These are phyloP conservation scores for Helicoverpa armigera DNA, from an alignment of 1,140 invertebrate species.

Conservation along the genomic window DNA sequence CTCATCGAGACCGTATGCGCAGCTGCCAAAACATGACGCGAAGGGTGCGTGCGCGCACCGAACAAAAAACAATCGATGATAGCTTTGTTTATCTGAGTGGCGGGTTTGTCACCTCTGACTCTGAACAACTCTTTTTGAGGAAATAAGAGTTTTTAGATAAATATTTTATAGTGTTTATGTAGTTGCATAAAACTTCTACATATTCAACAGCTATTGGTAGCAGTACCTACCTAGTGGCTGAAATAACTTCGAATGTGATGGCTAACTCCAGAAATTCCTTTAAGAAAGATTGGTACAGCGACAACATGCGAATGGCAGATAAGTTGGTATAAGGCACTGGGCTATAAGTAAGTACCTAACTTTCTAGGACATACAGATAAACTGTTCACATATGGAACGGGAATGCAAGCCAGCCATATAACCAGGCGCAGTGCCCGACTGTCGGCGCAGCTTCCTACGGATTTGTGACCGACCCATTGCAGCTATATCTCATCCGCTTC, in stretches of 20 bases:
- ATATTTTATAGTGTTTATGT: no score
- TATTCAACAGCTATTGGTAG: no score
- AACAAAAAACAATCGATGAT: neutral
- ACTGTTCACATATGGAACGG: neutral
- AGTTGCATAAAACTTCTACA: no score
- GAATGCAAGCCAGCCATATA: conserved; percentile 9
- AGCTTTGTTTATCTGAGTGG: neutral
- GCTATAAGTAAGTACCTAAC: neutral
- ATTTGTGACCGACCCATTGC: neutral
- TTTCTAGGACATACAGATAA: neutral
- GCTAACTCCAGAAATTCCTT: no score
- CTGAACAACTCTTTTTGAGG: no score
- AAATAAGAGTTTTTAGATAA: no score
- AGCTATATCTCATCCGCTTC: conserved; percentile 8
- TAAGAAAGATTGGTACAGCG: no score
- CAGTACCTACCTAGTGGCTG: no score
- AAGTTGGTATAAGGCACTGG: no score
- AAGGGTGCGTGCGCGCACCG: conserved; percentile 22
- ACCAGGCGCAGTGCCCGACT: neutral
- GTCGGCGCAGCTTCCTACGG: neutral
- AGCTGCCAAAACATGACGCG: conserved; percentile 25
- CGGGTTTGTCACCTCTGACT: neutral
- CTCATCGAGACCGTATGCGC: conserved; percentile 25
- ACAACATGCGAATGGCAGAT: no score
- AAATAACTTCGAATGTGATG: no score